Percentiles rank a stretch among this genome's conserved stretches.
phyloP scores from a whole-genome alignment of 2,113 vertebrate species.

The Amblyornis subalaris region DNA sequence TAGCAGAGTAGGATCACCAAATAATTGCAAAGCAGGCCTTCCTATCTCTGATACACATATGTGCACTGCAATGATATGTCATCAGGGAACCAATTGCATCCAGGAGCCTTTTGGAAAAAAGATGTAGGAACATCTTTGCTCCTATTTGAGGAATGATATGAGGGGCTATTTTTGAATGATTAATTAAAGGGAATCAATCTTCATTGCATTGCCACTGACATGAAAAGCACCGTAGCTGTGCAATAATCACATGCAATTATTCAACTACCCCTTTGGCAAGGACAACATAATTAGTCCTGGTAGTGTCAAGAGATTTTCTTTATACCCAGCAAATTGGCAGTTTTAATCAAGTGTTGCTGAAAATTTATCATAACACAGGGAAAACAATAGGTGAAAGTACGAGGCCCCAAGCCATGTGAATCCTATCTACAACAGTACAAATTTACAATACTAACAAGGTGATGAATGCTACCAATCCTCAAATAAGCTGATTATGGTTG shows the following conservation, averaged over 20 bases:
- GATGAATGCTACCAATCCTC: slow-evolving; percentile 59
- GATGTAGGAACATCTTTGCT: slow-evolving; percentile 68
- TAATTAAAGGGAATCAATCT: slow-evolving; percentile 84
- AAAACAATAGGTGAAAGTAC: slow-evolving; percentile 76
- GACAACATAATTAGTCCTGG: slow-evolving; percentile 80
- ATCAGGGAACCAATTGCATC: slow-evolving; percentile 56
- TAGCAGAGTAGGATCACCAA: slow-evolving; percentile 6
- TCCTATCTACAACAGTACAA: slow-evolving; percentile 61
- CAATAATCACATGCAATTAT: slow-evolving; percentile 79
- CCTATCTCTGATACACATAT: slow-evolving; percentile 39
- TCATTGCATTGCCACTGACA: slow-evolving; percentile 74
- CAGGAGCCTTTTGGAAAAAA: slow-evolving; percentile 66
- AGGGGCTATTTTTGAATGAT: slow-evolving; percentile 76
- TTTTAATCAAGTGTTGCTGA: slow-evolving; percentile 79
- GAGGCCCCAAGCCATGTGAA: slow-evolving; percentile 61
- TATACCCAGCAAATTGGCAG: slow-evolving; percentile 77
- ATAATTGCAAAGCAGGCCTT: slow-evolving; percentile 40
- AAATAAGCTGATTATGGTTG: slow-evolving; percentile 58
- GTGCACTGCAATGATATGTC: slow-evolving; percentile 45
- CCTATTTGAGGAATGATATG: slow-evolving; percentile 64
- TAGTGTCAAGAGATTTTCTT: slow-evolving; percentile 77
- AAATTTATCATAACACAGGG: slow-evolving; percentile 75
- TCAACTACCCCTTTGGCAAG: slow-evolving; percentile 82
- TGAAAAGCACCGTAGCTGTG: slow-evolving; percentile 74
- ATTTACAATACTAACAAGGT: slow-evolving; percentile 67